Percentiles rank a stretch among this genome's conserved stretches.
Evolutionary conservation across 2,888 invertebrate species (phyloP).

Genomic region (Lasioglossum villosulum): DNA sequence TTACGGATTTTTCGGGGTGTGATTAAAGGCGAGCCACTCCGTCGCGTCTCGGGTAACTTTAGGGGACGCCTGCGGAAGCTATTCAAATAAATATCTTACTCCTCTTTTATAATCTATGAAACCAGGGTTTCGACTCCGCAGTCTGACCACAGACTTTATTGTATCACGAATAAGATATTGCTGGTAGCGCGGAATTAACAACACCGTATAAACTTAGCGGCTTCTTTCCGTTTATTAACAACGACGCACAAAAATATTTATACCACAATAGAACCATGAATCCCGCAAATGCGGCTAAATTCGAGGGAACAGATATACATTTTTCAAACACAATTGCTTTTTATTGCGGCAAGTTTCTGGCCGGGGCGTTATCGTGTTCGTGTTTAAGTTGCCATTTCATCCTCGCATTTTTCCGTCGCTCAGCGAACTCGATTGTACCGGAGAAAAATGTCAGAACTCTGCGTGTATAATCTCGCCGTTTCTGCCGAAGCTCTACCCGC

Average conservation of each 20-base stretch:
- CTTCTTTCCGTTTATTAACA: background rate
- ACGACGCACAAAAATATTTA: background rate
- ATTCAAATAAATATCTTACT: background rate
- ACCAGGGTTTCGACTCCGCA: background rate
- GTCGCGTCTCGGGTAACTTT: background rate
- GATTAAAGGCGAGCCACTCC: slow-evolving; percentile 2
- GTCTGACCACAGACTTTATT: background rate
- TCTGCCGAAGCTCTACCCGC: slow-evolving; percentile 14
- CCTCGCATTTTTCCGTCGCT: background rate
- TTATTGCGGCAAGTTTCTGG: background rate
- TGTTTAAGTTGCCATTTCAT: background rate
- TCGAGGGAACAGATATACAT: background rate
- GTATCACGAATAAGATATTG: background rate
- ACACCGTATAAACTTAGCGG: background rate
- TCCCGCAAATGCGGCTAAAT: background rate
- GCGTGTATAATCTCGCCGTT: slow-evolving; percentile 13
- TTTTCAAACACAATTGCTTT: background rate
- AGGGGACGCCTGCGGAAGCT: background rate
- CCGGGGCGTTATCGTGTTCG: background rate
- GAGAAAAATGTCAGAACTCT: background rate
- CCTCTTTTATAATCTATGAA: background rate
- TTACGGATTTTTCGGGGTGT: slow-evolving; percentile 18
- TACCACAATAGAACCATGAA: background rate
- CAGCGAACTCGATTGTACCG: background rate
- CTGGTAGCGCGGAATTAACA: background rate